Conservation (phyloP, 2,113 vertebrate genomes). For the Gymnogyps californianus region DNA sequence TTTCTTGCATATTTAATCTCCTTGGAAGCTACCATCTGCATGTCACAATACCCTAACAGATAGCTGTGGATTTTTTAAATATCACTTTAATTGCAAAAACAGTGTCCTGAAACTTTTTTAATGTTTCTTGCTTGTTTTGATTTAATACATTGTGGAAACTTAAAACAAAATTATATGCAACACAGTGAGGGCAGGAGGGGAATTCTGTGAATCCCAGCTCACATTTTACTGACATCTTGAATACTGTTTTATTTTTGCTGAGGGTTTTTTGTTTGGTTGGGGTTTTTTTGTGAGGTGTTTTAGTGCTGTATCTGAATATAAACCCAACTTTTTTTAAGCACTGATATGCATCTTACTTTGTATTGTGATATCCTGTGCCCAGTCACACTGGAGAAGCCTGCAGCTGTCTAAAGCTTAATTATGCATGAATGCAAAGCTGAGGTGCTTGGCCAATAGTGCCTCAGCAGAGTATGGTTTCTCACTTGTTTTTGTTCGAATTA, state of each 20-base stretch:
- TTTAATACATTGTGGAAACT: not conserved
- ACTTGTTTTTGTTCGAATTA: conserved; percentile 72
- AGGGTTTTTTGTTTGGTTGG: not conserved
- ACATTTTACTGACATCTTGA: not conserved
- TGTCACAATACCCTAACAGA: not conserved
- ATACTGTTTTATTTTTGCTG: conserved; percentile 13
- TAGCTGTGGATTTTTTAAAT: not conserved
- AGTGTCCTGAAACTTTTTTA: conserved; percentile 9
- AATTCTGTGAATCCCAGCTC: not conserved
- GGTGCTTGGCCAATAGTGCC: conserved; percentile 68
- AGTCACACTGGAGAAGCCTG: conserved; percentile 58
- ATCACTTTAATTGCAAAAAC: not conserved
- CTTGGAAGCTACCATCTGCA: conserved; percentile 29
- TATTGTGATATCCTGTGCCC: conserved; percentile 57
- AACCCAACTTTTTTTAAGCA: conserved; percentile 8
- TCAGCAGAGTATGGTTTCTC: conserved; percentile 56
- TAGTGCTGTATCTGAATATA: conserved; percentile 40
- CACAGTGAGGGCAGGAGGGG: not conserved
- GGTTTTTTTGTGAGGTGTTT: not conserved
- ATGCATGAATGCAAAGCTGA: conserved; percentile 76
- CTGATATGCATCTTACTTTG: conserved; percentile 58
- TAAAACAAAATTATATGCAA: conserved; percentile 22
- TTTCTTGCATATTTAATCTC: conserved; percentile 58
- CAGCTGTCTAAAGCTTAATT: conserved; percentile 79
- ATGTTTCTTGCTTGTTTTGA: conserved; percentile 39